Conservation (phyloP, 2,797 vertebrate genomes). For the Sebastolobus altivelis region DNA sequence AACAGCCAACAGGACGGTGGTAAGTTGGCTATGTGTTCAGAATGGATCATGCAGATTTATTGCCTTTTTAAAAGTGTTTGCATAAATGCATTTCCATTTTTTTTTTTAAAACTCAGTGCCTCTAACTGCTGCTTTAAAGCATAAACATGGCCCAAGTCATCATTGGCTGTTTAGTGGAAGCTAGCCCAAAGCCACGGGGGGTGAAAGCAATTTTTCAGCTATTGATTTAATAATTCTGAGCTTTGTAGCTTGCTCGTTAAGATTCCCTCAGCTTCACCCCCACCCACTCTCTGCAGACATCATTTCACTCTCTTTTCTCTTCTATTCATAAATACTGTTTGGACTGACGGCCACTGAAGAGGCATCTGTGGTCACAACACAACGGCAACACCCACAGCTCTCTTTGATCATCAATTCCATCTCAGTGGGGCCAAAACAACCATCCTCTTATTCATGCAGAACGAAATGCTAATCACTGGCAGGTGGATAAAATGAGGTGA, state of each 20-base stretch:
- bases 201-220: slow-evolving; percentile 36
- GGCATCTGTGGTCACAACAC: slow-evolving; percentile 53
- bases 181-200: slow-evolving; percentile 5
- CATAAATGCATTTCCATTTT: background rate
- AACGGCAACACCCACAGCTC: slow-evolving; percentile 30
- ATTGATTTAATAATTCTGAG: slow-evolving; percentile 50
- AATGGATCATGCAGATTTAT: slow-evolving; percentile 17
- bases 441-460: slow-evolving; percentile 36
- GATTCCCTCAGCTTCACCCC: slow-evolving; percentile 35
- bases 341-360: slow-evolving; percentile 39
- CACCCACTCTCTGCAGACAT: slow-evolving; percentile 4
- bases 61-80: slow-evolving; percentile 6
- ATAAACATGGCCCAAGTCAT: slow-evolving; percentile 12
- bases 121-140: slow-evolving; percentile 33
- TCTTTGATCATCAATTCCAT: slow-evolving; percentile 58
- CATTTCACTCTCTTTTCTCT: slow-evolving; percentile 29
- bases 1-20: slow-evolving; percentile 28
- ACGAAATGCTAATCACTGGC: slow-evolving; percentile 54
- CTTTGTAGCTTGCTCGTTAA: slow-evolving; percentile 49
- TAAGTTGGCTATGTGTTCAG: background rate
- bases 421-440: slow-evolving; percentile 47
- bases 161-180: slow-evolving; percentile 38
- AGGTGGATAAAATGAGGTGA: slow-evolving; percentile 43
- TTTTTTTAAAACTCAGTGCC: background rate
- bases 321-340: slow-evolving; percentile 41